Evolutionary conservation across 2,797 vertebrate species (phyloP), one percentile per base, ranked within the genome.

Genomic region (Zalophus californianus): DNA sequence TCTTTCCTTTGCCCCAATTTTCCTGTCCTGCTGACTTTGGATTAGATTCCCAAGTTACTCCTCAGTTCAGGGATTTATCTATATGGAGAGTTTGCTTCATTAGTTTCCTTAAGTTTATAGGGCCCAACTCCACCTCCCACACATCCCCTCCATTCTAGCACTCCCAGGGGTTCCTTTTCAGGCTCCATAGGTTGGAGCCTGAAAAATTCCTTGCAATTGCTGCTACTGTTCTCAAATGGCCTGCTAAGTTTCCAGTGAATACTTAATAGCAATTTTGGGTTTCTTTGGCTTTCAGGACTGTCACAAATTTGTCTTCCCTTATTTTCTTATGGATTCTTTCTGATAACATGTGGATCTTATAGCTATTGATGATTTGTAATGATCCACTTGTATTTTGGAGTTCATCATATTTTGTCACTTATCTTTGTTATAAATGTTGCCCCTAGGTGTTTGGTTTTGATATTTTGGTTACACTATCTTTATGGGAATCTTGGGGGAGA

Each of bases 351-450:
- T 15, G 13, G 23, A 7, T 64, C 14, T 90, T 92, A 50, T 0
- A 90, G n/a, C 20, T 77, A 1, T 78, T 85, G 48, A 52, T 70
- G 50, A 21, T 78, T 96, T 41, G n/a, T 84, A 93, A 86, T 66
- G 32, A 86, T 12, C 27, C 8, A 50, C 23, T 82, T 70, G 9
- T 66, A 21, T 80, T 91, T 84, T 73, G 56, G 58, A 60, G 70
- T 84, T 93, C 32, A 38, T 86, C 78, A 60, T 90, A 87, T 58
- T 83, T 70, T 79, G 60, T 95, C 58, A 58, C 41, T 62, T 91
- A 18, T 2, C 60, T 87, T 92, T 86, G 41, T 70, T 82, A 73
- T 82, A 79, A 41, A 29, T 92, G 23, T 56, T 84, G 50, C 83
- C 41, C 7, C 10, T 73, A 21, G 38, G 38, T 62, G 35, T 72